Base-by-base conservation (phyloP, 2,888 invertebrate genomes). In the Calliphora vomitoria region DNA sequence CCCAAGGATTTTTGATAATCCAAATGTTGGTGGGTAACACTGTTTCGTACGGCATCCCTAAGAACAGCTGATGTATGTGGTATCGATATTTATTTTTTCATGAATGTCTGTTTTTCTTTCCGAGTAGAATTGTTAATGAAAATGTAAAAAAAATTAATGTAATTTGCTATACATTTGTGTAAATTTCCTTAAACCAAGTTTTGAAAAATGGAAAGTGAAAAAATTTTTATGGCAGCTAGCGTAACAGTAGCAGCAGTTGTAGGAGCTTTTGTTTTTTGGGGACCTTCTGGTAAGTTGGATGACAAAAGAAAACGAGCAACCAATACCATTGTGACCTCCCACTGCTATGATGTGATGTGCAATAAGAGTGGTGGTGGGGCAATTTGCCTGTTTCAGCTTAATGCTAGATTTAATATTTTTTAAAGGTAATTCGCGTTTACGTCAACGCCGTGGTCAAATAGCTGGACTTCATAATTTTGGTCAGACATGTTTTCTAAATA, bases 401-500 rank as follows among this genome's bases (percentile, higher is more conserved):
- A 58, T 58, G 4, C 13, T 31, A 58, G 75, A 62, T 75, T 75
- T 8, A 6, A 35, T 13, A 47, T 8, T 75, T 84, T 69, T 35
- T 25, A 47, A 75, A 91, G 90, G 90, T 89, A 91, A 93, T 20
- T 93, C 95, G 6, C 94, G 95, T 85, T 94, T 95, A 82, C 94
- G 95, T 53, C 95, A 95, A 91, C 94, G 95, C 44, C 94, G 95
- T 90, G 97, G 97, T 31, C 96, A 97, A 92, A 95, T 97, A 78
- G 96, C 97, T 38, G 99, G 98, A 10, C 95, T 99, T 53, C 97
- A 97, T 89, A 99, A 99, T 94, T 95, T 98, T 88, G 98, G 98
- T 60, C 96, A 97, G 90, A 98, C 98, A 0, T 99, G 99, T 93
- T 99, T 98, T 93, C 94, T 99, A 79, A 99, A 99, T 94, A 97